phyloP scores from a whole-genome alignment of 1,140 invertebrate species.

The Magallana ariakensis region DNA sequence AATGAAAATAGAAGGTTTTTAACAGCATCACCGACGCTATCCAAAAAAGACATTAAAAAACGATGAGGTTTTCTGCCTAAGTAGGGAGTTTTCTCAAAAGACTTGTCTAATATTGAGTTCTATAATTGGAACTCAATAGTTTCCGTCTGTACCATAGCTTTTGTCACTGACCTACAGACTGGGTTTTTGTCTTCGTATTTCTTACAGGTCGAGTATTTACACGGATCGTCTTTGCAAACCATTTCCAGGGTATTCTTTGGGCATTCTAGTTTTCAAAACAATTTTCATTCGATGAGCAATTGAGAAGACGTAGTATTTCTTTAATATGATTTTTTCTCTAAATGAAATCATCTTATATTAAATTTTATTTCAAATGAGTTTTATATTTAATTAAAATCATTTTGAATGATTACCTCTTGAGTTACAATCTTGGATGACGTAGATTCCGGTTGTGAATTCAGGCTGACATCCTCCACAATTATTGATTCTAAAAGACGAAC shows the following conservation, averaged over 20 bases:
- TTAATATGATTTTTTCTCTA: not conserved
- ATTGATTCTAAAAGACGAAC: not conserved
- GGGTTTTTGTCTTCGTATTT: constrained; percentile 26
- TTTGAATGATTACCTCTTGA: constrained; percentile 40
- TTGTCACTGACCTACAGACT: constrained; percentile 11
- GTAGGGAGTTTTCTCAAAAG: too few species aligned
- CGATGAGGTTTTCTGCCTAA: too few species aligned
- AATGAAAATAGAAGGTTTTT: too few species aligned
- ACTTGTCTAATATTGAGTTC: too few species aligned
- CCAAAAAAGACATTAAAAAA: too few species aligned
- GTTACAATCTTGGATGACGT: constrained; percentile 26
- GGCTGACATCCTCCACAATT: constrained; percentile 29
- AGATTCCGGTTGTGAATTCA: constrained; percentile 12
- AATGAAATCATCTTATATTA: too few species aligned
- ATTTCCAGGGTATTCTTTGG: constrained; percentile 18
- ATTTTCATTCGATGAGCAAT: not conserved
- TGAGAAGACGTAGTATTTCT: not conserved
- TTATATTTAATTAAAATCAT: too few species aligned
- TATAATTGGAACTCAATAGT: too few species aligned
- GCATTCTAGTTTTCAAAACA: not conserved
- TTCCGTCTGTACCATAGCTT: not conserved
- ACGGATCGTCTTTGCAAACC: constrained; percentile 37
- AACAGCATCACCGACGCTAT: too few species aligned
- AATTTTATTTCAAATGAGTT: too few species aligned
- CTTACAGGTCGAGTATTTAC: constrained; percentile 37